Conservation (phyloP, 2,888 invertebrate genomes). For the Cataglyphis rosenhaueri region DNA sequence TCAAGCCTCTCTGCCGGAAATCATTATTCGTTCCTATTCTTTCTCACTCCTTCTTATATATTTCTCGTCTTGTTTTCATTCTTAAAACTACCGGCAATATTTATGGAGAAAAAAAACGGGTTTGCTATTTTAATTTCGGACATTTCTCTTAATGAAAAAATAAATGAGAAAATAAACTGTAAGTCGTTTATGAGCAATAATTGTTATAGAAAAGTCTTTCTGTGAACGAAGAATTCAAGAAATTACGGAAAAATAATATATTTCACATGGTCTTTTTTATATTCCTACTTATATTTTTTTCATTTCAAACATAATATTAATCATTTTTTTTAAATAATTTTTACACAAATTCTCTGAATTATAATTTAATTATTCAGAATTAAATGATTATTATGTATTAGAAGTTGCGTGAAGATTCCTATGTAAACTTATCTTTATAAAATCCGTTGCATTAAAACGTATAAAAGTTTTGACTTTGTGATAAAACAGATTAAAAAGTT, state of each 20-base stretch:
- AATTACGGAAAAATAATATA: background rate
- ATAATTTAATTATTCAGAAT: background rate
- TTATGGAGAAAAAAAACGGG: background rate
- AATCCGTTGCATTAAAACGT: conserved; percentile 27
- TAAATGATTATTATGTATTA: conserved; percentile 1
- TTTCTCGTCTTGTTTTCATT: background rate
- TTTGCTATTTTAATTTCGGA: background rate
- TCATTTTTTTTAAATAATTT: background rate
- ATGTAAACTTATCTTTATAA: background rate
- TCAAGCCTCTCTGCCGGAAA: background rate
- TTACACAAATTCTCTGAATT: background rate
- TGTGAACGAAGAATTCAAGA: background rate
- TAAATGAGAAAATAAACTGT: background rate
- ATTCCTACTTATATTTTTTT: background rate
- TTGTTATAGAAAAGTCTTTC: background rate
- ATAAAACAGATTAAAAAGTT: conserved; percentile 46
- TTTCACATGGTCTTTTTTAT: background rate
- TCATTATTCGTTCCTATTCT: background rate
- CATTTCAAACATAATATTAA: background rate
- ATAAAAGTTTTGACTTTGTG: conserved; percentile 40
- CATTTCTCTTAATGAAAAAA: background rate
- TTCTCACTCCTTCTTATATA: background rate
- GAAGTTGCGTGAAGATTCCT: background rate
- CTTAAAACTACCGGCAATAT: background rate
- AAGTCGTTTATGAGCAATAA: background rate